These are phyloP conservation scores for Berghia stephanieae DNA, from an alignment of 1,140 invertebrate genomes.

Conservation along the genomic window DNA sequence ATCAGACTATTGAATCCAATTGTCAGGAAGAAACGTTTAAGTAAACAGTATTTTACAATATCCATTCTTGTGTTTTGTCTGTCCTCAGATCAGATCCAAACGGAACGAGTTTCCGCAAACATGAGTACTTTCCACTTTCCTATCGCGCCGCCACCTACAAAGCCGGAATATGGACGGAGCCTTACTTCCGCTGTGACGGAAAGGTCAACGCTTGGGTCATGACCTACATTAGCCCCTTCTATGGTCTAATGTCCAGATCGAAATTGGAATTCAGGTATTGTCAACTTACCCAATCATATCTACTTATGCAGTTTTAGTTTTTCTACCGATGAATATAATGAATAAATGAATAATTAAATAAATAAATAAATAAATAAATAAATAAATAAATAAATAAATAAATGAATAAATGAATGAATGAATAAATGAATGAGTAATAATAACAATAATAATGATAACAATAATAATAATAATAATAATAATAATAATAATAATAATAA, in stretches of 20 bases:
- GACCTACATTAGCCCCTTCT: conserved; percentile 94
- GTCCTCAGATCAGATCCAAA: conserved; percentile 80
- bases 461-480: too few relatives aligned
- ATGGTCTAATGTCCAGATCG: conserved; percentile 86
- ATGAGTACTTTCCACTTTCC: conserved; percentile 79
- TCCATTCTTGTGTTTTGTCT: too few relatives aligned
- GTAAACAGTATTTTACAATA: too few relatives aligned
- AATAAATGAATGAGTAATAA: too few relatives aligned
- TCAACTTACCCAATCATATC: conserved; percentile 22
- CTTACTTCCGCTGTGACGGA: conserved; percentile 93
- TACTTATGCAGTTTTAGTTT: not conserved
- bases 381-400: conserved; percentile 80
- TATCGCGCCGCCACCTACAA: conserved; percentile 70
- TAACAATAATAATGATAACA: too few relatives aligned
- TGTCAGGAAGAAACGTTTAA: too few relatives aligned
- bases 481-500: too few relatives aligned
- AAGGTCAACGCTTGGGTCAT: conserved; percentile 89
- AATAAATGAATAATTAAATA: conserved; percentile 93
- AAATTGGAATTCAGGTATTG: conserved; percentile 58
- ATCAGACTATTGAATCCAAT: too few relatives aligned
- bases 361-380: conserved; percentile 90
- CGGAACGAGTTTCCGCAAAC: conserved; percentile 48
- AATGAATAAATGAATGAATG: too few relatives aligned
- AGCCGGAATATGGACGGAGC: conserved; percentile 89
- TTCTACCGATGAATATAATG: conserved; percentile 83